Base-by-base conservation (phyloP, 2,797 vertebrate species). In the Notamacropus eugenii region DNA sequence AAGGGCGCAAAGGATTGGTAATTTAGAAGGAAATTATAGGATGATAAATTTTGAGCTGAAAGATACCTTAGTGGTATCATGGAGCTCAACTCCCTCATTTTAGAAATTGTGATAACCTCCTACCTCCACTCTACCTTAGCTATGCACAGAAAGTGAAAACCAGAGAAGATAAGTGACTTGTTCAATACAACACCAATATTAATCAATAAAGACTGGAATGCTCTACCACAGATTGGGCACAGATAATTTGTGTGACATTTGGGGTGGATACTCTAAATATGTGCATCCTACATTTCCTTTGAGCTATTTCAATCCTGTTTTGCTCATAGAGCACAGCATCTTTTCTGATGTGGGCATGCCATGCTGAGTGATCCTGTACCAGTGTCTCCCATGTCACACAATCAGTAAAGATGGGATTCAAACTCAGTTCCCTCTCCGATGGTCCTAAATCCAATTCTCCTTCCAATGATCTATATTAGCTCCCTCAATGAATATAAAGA, bases 401-500 rank as follows among this genome's bases (percentile, higher is more conserved):
- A 92, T 54, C 58, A 52, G 55, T 5, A 90, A 28, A 6, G 27
- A 55, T 93, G 22, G 92, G 31, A 62, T 95, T 95, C 67, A 46
- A 95, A 96, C 27, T 2, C 31, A 93, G 55, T 56, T 82, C 19
- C 29, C 10, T 54, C 40, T 94, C n/a, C n/a, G 91, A 90, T 9
- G 22, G 19, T 93, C 54, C 29, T 91, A 57, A 91, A 74, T 3
- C 12, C 62, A 82, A 67, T 16, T 58, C 5, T 87, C 31, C 92
- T 91, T n/a, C 57, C 9, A 56, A 6, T 28, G 1, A 14, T 62
- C 10, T 58, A 50, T 12, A 12, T 46, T 91, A 31, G 24, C 87
- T 57, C 34, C 87, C 92, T 54, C n/a, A 57, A 52, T 96, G 91
- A 34, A 93, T 29, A 93, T 92, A 94, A 82, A 40, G n/a, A 57